Percentiles rank a stretch among this genome's conserved stretches.
phyloP scores from a whole-genome alignment of 2,888 invertebrate species.

The Caenorhabditis sp. region DNA sequence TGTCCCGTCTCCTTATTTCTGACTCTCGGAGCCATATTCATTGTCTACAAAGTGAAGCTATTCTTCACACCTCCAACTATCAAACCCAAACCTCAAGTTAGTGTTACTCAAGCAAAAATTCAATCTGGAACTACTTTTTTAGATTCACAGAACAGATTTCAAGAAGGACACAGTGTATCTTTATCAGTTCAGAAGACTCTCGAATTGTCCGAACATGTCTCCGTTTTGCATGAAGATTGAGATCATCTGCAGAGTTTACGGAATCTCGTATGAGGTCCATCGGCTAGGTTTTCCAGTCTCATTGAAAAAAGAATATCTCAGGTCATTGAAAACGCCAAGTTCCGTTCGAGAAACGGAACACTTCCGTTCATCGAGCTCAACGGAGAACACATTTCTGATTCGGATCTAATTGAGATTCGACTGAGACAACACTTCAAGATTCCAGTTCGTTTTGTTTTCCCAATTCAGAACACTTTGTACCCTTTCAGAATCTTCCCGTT shows the following conservation, averaged over 20 bases:
- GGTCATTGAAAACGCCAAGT: slow-evolving; percentile 22
- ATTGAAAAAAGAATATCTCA: not conserved
- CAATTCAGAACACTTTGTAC: not conserved
- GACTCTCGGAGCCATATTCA: slow-evolving; percentile 14
- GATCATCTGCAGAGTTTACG: slow-evolving; percentile 75
- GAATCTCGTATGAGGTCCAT: slow-evolving; percentile 76
- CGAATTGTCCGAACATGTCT: slow-evolving; percentile 75
- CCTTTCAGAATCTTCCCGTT: slow-evolving; percentile 21
- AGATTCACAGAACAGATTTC: slow-evolving; percentile 61
- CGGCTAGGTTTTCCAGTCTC: too few relatives aligned
- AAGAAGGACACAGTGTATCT: slow-evolving; percentile 77
- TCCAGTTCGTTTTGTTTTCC: slow-evolving; percentile 7
- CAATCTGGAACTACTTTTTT: not conserved
- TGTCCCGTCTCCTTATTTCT: slow-evolving; percentile 16
- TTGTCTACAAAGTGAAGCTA: slow-evolving; percentile 21
- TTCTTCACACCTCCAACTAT: slow-evolving; percentile 36
- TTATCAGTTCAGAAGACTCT: slow-evolving; percentile 75
- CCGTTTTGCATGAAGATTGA: slow-evolving; percentile 80
- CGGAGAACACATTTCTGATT: slow-evolving; percentile 60
- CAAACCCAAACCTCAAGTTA: slow-evolving; percentile 32
- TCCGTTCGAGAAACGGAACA: slow-evolving; percentile 45
- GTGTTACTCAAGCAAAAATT: not conserved
- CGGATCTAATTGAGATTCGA: slow-evolving; percentile 53
- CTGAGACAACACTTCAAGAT: slow-evolving; percentile 53
- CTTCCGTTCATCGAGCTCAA: slow-evolving; percentile 61